phyloP scores from a whole-genome alignment of 2,888 invertebrate genomes.

The Xanthorhoe spadicearia region DNA sequence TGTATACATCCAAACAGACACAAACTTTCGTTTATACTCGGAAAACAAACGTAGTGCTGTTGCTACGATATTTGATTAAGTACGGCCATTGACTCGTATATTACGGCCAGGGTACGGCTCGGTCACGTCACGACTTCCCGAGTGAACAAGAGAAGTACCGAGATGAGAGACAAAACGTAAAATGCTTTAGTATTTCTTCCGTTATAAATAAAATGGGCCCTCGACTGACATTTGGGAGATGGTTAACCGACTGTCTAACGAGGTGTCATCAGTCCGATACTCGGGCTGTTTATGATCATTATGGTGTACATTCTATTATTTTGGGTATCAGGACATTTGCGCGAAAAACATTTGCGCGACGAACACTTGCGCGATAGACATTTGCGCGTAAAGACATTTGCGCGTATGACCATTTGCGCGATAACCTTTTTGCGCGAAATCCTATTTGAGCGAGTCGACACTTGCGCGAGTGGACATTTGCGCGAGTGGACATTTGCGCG shows the following conservation, averaged over 20 bases:
- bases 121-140: not conserved
- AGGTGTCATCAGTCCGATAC: conserved; percentile 17
- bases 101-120: not conserved
- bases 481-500: too few species aligned
- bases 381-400: too few species aligned
- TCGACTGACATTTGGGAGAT: conserved; percentile 11
- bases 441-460: too few species aligned
- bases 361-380: too few species aligned
- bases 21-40: not conserved
- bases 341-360: too few species aligned
- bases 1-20: not conserved
- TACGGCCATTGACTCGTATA: too few species aligned
- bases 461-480: too few species aligned
- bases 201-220: conserved; percentile 11
- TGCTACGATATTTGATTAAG: not conserved
- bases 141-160: not conserved
- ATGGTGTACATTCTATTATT: conserved; percentile 21
- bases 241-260: conserved; percentile 22
- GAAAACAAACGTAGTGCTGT: not conserved
- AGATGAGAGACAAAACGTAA: conserved; percentile 17
- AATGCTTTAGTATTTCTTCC: conserved; percentile 7
- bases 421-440: too few species aligned
- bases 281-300: not conserved
- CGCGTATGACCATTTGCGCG: too few species aligned
- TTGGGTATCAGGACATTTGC: too few species aligned